Evolutionary conservation across 1,140 invertebrate species (phyloP), one percentile per base, ranked within the genome.

Genomic region (Drosophila arizonae): DNA sequence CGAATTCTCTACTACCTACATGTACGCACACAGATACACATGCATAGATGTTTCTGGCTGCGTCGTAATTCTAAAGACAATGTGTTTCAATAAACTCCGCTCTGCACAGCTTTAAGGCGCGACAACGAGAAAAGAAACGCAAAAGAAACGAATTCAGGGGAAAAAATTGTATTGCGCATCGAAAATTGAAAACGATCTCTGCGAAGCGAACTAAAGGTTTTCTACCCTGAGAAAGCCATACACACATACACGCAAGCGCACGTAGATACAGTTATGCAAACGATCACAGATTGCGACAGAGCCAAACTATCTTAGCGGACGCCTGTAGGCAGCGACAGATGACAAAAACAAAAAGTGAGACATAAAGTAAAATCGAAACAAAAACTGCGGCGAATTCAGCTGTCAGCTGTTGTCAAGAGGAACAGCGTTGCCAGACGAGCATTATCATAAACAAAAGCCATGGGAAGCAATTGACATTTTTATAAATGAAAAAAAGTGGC

Each of bases 311-410:
- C 15, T 24, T 24, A 24, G 9, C 33, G 30, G 6, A 33, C 30
- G 6, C 6, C 30, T 0, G 28, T 11, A 28, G 30, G 6, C 36
- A 66, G 9, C 3, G 21, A 33, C 33, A 33, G 30, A 51, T 5
- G 21, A 30, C 24, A 10, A n/a, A 58, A 65, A 28, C 1, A 6
- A 11, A 58, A 45, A 2, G 4, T 9, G 1, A 2, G 6, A 33
- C 24, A 24, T 24, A 24, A 24, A 0, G 1, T 3, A 10, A 17
- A 43, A 43, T n/a, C 4, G 5, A 56, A 48, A 10, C 6, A 3
- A 36, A 67, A 36, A 67, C 43, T 45, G 30, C 63, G 69, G 69
- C 69, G 69, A 72, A 72, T 72, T 72, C 43, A 57, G 41, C 30
- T 45, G 30, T n/a, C 41, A 36, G 39, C 54, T 52, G 61, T 11